Conservation (phyloP, 2,888 invertebrate species). For the Leucophenga montana region DNA sequence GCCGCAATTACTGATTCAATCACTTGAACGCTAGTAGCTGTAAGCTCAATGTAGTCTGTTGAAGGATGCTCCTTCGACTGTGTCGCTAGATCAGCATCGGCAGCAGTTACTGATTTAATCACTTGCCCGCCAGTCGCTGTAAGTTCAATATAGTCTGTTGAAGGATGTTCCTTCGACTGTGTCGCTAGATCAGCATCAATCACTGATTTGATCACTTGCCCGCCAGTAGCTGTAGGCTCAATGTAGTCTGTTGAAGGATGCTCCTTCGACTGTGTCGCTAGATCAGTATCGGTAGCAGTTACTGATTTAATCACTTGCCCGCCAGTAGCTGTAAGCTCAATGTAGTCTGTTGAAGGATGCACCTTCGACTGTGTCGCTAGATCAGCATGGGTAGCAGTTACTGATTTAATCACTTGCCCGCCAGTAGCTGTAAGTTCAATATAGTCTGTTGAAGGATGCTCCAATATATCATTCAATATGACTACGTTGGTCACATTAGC, state of each 20-base stretch:
- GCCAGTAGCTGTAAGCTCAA: slow-evolving; percentile 50
- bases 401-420: slow-evolving; percentile 6
- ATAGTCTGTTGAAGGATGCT: slow-evolving; percentile 63
- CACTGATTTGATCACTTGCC: no score
- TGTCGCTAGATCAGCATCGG: not conserved
- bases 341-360: slow-evolving; percentile 63
- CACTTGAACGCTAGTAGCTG: no score
- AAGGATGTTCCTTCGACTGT: slow-evolving; percentile 45
- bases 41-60: no score
- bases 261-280: not conserved
- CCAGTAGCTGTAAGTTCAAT: slow-evolving; percentile 52
- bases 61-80: no score
- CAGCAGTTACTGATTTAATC: not conserved
- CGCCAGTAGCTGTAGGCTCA: slow-evolving; percentile 45
- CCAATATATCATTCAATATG: slow-evolving; percentile 63
- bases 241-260: slow-evolving; percentile 61
- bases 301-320: slow-evolving; percentile 2
- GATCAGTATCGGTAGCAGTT: not conserved
- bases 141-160: slow-evolving; percentile 63
- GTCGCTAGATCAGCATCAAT: not conserved
- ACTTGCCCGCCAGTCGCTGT: slow-evolving; percentile 9
- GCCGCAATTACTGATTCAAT: no score
- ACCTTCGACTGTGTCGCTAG: slow-evolving; percentile 31
- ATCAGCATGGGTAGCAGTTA: not conserved
- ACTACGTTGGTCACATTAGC: slow-evolving; percentile 54